A percentile compares a stretch with the other conserved stretches of the same genome.
phyloP scores from a whole-genome alignment of 2,113 vertebrate genomes.

The Zeus faber region DNA sequence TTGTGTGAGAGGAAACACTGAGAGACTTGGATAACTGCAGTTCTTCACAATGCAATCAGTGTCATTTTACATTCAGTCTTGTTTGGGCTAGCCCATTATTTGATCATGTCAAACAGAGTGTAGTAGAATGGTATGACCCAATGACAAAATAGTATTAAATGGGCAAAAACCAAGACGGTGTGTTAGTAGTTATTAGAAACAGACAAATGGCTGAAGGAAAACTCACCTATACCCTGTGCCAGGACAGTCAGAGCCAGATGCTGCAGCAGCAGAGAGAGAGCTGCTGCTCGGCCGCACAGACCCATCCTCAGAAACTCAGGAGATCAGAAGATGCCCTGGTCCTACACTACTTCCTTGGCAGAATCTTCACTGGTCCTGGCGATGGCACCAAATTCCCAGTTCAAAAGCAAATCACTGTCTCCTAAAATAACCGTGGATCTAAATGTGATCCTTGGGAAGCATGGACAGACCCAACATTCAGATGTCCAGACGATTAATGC shows the following conservation, averaged over 20 bases:
- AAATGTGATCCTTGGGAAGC: constrained; percentile 1
- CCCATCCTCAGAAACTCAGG: constrained; percentile 49
- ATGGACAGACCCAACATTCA: constrained; percentile 25
- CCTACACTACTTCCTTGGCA: constrained; percentile 1
- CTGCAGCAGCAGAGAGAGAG: constrained; percentile 76
- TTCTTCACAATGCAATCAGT: constrained; percentile 11
- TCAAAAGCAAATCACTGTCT: constrained; percentile 5
- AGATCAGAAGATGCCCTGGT: constrained; percentile 2
- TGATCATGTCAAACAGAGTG: too few species aligned
- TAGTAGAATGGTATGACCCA: neutral
- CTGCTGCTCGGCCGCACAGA: constrained; percentile 50
- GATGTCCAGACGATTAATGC: constrained; percentile 35
- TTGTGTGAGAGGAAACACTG: constrained; percentile 29
- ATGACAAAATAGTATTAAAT: constrained; percentile 7
- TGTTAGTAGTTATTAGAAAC: constrained; percentile 6
- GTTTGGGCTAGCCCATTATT: constrained; percentile 36
- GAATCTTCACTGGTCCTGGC: constrained; percentile 6
- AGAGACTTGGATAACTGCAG: constrained; percentile 21
- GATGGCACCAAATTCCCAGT: constrained; percentile 7
- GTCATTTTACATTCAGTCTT: constrained; percentile 7
- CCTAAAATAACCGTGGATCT: neutral
- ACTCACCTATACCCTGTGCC: constrained; percentile 83
- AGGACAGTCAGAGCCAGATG: constrained; percentile 68
- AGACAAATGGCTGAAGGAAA: constrained; percentile 9
- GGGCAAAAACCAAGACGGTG: constrained; percentile 8